Conservation (phyloP, 1,140 invertebrate species). For the Achroia grisella region DNA sequence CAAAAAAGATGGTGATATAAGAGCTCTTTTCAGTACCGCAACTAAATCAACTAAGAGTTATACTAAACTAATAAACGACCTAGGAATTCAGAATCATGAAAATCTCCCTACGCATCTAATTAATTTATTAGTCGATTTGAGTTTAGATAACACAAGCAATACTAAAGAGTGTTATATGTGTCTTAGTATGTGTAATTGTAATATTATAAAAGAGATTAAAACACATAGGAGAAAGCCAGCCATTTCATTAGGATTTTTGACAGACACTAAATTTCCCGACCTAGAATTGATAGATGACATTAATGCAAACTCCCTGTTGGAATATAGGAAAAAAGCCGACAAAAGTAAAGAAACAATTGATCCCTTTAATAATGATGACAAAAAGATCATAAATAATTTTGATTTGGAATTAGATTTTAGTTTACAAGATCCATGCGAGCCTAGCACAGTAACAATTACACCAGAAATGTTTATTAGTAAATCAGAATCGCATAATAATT, state of each 20-base stretch:
- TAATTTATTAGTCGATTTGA: conserved; percentile 57
- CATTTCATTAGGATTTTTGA: conserved; percentile 13
- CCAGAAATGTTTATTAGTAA: no score
- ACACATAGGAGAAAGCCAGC: conserved; percentile 14
- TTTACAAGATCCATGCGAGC: conserved; percentile 3
- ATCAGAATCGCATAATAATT: no score
- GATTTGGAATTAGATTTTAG: conserved; percentile 36
- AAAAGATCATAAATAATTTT: conserved; percentile 19
- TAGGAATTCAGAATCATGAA: conserved; percentile 35
- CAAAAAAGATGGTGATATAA: conserved; percentile 59
- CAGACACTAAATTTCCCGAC: conserved; percentile 32
- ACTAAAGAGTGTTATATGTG: conserved; percentile 42
- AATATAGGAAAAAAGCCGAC: conserved; percentile 15
- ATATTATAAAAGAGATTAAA: conserved; percentile 22
- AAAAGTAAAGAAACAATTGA: conserved; percentile 3
- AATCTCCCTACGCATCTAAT: conserved; percentile 42
- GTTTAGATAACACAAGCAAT: conserved; percentile 33
- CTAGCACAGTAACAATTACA: no score
- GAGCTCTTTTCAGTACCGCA: conserved; percentile 62
- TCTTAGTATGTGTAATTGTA: conserved; percentile 36
- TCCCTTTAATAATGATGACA: conserved; percentile 1
- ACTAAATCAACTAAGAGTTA: conserved; percentile 60
- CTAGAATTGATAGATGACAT: conserved; percentile 43
- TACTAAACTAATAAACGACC: conserved; percentile 52
- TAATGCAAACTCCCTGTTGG: conserved; percentile 23